Conservation (phyloP, 2,888 invertebrate species). For the Plebejus argus region DNA sequence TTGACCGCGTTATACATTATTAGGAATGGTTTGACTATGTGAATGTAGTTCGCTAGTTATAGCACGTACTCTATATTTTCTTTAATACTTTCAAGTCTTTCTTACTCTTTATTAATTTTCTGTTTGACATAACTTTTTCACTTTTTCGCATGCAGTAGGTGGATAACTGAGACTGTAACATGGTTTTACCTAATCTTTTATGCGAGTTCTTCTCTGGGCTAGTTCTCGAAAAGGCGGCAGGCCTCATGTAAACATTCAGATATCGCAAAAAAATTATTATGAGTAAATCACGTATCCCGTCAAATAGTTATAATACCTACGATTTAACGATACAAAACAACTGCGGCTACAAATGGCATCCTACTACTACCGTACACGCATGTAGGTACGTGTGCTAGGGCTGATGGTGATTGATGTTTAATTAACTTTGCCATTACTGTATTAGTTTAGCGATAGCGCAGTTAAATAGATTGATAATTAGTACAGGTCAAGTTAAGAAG, state of each 20-base stretch:
- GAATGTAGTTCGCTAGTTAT: not conserved
- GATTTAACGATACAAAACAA: not conserved
- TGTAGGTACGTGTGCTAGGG: not conserved
- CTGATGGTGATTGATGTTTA: not conserved
- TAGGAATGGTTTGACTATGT: not conserved
- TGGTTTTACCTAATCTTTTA: not conserved
- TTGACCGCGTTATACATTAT: not conserved
- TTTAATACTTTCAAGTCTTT: not conserved
- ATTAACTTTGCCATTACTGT: slow-evolving; percentile 14
- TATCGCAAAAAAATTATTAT: not conserved
- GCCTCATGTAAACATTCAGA: not conserved
- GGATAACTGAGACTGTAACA: slow-evolving; percentile 5
- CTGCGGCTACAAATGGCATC: not conserved
- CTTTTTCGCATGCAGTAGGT: not conserved
- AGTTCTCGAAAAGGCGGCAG: not conserved
- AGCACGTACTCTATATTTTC: not conserved
- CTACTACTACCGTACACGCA: not conserved
- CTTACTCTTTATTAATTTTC: not conserved
- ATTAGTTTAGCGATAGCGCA: not conserved
- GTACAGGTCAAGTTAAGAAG: slow-evolving; percentile 17
- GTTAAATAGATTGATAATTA: slow-evolving; percentile 10
- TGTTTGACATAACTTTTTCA: not conserved
- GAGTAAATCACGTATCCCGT: not conserved
- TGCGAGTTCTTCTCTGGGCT: not conserved
- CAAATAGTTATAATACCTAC: no score